Conservation (phyloP, 2,113 vertebrate species). For the Myodes glareolus region DNA sequence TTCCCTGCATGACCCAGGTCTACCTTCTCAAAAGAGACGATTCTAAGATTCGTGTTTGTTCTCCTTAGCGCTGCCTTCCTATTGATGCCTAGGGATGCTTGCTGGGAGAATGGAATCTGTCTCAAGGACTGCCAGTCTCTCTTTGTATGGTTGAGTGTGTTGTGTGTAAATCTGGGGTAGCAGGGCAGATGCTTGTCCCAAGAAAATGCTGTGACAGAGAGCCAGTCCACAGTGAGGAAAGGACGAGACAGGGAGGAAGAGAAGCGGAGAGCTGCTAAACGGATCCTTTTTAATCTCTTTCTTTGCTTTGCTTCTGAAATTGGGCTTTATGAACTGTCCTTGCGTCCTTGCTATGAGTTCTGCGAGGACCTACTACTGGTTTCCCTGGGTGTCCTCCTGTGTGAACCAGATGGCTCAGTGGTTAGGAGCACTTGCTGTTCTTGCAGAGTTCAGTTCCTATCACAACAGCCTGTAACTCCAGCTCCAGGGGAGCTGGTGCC, state of each 20-base stretch:
- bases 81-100: not conserved
- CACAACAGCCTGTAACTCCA: not conserved
- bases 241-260: not conserved
- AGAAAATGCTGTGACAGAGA: accelerated
- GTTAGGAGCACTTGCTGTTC: not conserved
- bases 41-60: not conserved
- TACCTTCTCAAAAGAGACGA: not conserved
- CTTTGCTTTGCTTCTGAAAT: not conserved
- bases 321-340: too few species aligned
- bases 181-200: not conserved
- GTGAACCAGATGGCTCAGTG: not conserved
- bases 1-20: not conserved
- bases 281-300: not conserved
- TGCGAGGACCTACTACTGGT: not conserved
- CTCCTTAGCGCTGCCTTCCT: not conserved
- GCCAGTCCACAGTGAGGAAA: not conserved
- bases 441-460: not conserved
- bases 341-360: not conserved
- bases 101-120: not conserved
- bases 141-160: not conserved
- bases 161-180: not conserved
- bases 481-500: not conserved
- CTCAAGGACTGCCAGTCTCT: not conserved
- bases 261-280: too few species aligned
- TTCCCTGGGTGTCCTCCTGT: not conserved